These are phyloP conservation scores for Plecotus auritus DNA, from an alignment of 2,113 vertebrate genomes.

Conservation along the genomic window DNA sequence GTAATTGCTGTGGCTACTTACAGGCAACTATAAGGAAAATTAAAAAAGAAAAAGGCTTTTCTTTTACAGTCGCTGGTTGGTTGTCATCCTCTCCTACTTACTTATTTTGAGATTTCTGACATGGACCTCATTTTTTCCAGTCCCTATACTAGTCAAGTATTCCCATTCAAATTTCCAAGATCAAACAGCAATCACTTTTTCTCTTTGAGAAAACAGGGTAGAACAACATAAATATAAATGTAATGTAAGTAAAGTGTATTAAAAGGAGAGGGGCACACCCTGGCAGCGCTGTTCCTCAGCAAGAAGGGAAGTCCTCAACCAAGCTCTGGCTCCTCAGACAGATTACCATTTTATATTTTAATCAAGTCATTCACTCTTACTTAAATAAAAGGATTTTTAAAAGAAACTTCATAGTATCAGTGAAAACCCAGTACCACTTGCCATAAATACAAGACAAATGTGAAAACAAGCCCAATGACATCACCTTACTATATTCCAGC, in stretches of 20 bases:
- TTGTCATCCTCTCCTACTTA: background rate
- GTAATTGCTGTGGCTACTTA: background rate
- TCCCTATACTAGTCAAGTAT: background rate
- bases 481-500: constrained; percentile 38
- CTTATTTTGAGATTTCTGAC: background rate
- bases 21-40: background rate
- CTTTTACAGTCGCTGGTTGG: background rate
- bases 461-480: constrained; percentile 19
- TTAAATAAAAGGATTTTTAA: background rate
- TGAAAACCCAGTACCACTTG: constrained; percentile 31
- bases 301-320: background rate
- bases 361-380: background rate
- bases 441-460: constrained; percentile 53
- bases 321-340: background rate
- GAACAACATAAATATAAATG: background rate
- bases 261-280: background rate
- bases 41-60: background rate
- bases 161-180: constrained; percentile 3
- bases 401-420: background rate
- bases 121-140: background rate
- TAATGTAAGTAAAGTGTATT: background rate
- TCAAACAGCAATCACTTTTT: background rate
- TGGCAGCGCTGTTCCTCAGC: background rate
- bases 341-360: background rate
- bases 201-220: background rate